These are phyloP conservation scores for Centropristis striata DNA, from an alignment of 2,113 vertebrate genomes.

Conservation along the genomic window DNA sequence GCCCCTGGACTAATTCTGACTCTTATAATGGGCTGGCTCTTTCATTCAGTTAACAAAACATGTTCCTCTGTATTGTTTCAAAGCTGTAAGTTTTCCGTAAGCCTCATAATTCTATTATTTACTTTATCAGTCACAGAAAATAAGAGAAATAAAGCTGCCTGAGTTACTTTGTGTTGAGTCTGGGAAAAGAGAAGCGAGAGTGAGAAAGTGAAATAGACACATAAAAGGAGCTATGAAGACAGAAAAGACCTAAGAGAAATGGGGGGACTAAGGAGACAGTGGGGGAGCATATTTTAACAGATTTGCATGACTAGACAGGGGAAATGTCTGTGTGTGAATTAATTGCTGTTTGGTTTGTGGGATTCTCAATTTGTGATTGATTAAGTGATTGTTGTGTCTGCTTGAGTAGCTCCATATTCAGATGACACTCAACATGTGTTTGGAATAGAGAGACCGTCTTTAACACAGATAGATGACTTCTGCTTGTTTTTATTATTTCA, in stretches of 20 bases:
- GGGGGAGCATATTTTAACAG: conserved; percentile 43
- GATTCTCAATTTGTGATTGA: conserved; percentile 17
- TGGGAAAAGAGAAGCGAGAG: neutral
- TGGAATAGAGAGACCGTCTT: neutral
- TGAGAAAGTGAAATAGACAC: conserved; percentile 28
- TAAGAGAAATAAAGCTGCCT: neutral
- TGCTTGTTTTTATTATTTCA: conserved; percentile 20
- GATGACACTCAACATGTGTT: conserved; percentile 16
- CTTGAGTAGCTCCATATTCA: conserved; percentile 10
- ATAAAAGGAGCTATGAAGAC: conserved; percentile 30
- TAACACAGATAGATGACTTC: neutral
- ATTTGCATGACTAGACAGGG: conserved; percentile 39
- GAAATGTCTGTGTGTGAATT: conserved; percentile 35
- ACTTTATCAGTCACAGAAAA: conserved; percentile 9
- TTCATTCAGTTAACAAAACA: conserved; percentile 3
- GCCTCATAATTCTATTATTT: conserved; percentile 53
- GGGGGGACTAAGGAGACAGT: conserved; percentile 6
- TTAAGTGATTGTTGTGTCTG: conserved; percentile 27
- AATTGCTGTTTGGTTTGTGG: conserved; percentile 35
- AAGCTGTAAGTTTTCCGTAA: conserved; percentile 15
- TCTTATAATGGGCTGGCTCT: neutral
- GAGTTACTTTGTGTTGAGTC: conserved; percentile 17
- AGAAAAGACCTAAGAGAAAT: neutral
- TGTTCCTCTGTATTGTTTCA: neutral
- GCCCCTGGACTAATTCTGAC: neutral